Evolutionary conservation across 2,888 invertebrate species (phyloP).

Genomic region (Calliopum simillimum): DNA sequence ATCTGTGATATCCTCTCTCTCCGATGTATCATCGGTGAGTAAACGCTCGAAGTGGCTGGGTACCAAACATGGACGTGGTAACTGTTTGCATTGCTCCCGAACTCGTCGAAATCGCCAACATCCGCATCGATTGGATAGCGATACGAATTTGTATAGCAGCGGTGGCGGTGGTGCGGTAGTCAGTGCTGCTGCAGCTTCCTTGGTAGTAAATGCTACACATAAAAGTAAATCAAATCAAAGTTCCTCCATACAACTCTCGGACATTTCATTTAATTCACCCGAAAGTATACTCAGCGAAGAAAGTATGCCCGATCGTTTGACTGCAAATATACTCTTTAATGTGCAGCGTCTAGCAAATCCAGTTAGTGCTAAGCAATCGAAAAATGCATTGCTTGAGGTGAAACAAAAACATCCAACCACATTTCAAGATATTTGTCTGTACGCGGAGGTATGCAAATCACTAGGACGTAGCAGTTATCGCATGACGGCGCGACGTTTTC

Average conservation of each 20-base stretch:
- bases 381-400: conserved; percentile 81
- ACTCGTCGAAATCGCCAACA: conserved; percentile 57
- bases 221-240: conserved; percentile 44
- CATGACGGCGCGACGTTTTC: conserved; percentile 83
- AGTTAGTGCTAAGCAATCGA: conserved; percentile 82
- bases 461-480: conserved; percentile 85
- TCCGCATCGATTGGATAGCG: conserved; percentile 48
- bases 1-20: conserved; percentile 65
- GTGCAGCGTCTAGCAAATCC: conserved; percentile 83
- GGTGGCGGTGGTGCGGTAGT: conserved; percentile 32
- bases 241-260: conserved; percentile 57
- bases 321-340: conserved; percentile 73
- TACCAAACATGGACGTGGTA: conserved; percentile 62
- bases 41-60: conserved; percentile 63
- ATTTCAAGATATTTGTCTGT: conserved; percentile 89
- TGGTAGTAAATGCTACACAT: conserved; percentile 16
- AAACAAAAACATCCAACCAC: conserved; percentile 79
- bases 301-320: conserved; percentile 63
- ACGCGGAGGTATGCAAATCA: conserved; percentile 88
- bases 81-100: conserved; percentile 64
- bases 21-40: conserved; percentile 66
- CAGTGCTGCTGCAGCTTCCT: conserved; percentile 32
- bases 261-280: conserved; percentile 66
- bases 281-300: conserved; percentile 67
- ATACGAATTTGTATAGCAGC: conserved; percentile 46